phyloP scores from a whole-genome alignment of 2,797 vertebrate species.

The Esox lucius region DNA sequence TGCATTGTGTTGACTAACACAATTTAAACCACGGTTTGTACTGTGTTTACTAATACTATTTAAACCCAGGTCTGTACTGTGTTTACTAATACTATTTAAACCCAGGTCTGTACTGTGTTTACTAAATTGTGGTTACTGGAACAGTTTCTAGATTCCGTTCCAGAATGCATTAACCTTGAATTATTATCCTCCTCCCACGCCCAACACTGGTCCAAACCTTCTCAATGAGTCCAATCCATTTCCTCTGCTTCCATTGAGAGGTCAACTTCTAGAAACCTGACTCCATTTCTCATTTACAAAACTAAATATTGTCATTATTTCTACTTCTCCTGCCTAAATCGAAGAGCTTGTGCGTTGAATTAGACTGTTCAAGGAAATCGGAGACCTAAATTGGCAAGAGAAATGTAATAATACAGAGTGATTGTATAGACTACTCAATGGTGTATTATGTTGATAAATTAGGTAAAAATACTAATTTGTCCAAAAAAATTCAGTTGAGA shows the following conservation, averaged over 20 bases:
- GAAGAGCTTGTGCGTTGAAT: conserved; percentile 36
- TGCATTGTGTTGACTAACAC: no score
- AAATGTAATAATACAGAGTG: conserved; percentile 24
- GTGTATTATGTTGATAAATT: background rate
- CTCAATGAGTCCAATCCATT: conserved; percentile 51
- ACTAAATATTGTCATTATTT: conserved; percentile 42
- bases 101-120: conserved; percentile 9
- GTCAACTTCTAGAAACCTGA: conserved; percentile 36
- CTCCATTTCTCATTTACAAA: conserved; percentile 34
- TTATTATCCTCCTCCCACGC: conserved; percentile 49
- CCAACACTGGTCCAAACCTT: conserved; percentile 14
- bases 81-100: background rate
- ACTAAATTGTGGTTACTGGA: conserved; percentile 19
- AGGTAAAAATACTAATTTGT: conserved; percentile 26
- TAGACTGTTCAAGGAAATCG: conserved; percentile 25
- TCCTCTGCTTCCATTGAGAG: conserved; percentile 31
- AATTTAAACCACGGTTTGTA: background rate
- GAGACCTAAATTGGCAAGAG: conserved; percentile 23
- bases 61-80: conserved; percentile 7
- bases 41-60: background rate
- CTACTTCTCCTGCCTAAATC: conserved; percentile 25
- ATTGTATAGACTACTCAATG: background rate
- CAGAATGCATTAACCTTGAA: conserved; percentile 54
- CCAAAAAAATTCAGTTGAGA: background rate
- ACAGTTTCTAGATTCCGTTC: conserved; percentile 39